These are phyloP conservation scores for Abscondita cerata DNA, from an alignment of 2,888 invertebrate species.

Conservation along the genomic window DNA sequence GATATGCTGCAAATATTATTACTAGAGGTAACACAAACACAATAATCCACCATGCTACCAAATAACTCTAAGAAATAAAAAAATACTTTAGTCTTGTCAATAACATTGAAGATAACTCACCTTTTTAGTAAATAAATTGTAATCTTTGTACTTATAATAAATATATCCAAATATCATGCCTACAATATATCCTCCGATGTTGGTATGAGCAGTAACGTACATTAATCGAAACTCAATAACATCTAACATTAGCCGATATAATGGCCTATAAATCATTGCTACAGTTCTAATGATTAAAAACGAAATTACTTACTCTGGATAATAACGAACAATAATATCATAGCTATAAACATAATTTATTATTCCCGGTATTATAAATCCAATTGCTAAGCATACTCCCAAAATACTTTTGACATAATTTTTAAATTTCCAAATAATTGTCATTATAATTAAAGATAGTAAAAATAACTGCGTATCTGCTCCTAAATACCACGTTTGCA, in stretches of 20 bases:
- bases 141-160: conserved; percentile 38
- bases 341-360: conserved; percentile 47
- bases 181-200: conserved; percentile 43
- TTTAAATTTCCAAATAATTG: conserved; percentile 43
- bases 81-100: background rate
- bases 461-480: conserved; percentile 52
- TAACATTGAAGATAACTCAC: conserved; percentile 24
- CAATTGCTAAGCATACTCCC: conserved; percentile 35
- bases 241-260: conserved; percentile 33
- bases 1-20: conserved; percentile 40
- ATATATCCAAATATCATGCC: conserved; percentile 45
- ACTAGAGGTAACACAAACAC: conserved; percentile 44
- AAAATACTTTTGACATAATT: conserved; percentile 38
- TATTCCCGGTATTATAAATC: conserved; percentile 45
- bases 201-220: conserved; percentile 39
- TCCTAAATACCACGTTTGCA: conserved; percentile 53
- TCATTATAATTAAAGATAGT: conserved; percentile 45
- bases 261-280: conserved; percentile 32
- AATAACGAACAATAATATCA: conserved; percentile 43
- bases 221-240: conserved; percentile 42
- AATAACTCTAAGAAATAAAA: conserved; percentile 42
- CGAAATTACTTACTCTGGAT: conserved; percentile 44
- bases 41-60: conserved; percentile 47
- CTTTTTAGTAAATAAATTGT: conserved; percentile 36
- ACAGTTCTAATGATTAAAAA: background rate